Percentiles rank a stretch among this genome's conserved stretches.
Evolutionary conservation across 2,797 vertebrate genomes (phyloP).

Genomic region (Sebastes paucispinis): DNA sequence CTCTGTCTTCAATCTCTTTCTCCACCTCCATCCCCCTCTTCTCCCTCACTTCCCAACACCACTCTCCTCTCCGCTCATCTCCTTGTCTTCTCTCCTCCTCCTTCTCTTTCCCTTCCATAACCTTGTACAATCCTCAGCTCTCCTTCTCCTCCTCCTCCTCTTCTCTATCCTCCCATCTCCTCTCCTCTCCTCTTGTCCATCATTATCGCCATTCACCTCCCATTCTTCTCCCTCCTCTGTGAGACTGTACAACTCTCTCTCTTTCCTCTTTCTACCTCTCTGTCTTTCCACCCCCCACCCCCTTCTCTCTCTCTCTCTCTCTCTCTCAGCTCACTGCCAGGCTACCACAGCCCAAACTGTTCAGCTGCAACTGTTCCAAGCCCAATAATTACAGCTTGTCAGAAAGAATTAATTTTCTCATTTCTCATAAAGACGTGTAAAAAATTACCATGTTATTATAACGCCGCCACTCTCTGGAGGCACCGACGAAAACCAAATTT

Average conservation of each 20-base stretch:
- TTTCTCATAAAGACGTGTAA: slow-evolving; percentile 99
- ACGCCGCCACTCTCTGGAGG: slow-evolving; percentile 99
- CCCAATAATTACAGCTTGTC: slow-evolving; percentile 99
- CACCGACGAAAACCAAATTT: slow-evolving; percentile 94
- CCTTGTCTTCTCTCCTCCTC: neutral
- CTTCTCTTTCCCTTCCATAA: neutral
- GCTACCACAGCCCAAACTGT: slow-evolving; percentile 95
- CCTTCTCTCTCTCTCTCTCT: neutral
- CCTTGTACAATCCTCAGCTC: neutral
- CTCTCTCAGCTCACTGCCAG: slow-evolving; percentile 87
- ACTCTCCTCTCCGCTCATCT: neutral
- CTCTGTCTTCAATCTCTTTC: neutral
- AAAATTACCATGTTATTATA: slow-evolving; percentile 99
- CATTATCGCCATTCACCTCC: slow-evolving; percentile 18
- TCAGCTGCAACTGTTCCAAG: slow-evolving; percentile 99
- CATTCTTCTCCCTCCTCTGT: slow-evolving; percentile 20
- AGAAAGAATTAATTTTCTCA: slow-evolving; percentile 99
- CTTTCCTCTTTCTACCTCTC: slow-evolving; percentile 59
- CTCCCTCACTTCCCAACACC: neutral
- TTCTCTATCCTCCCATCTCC: neutral
- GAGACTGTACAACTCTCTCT: slow-evolving; percentile 48
- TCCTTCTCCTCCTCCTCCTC: neutral
- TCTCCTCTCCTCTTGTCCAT: slow-evolving; percentile 1
- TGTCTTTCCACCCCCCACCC: neutral
- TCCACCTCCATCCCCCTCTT: neutral